Evolutionary conservation across 2,888 invertebrate species (phyloP).

Genomic region (Cephus pulcher): DNA sequence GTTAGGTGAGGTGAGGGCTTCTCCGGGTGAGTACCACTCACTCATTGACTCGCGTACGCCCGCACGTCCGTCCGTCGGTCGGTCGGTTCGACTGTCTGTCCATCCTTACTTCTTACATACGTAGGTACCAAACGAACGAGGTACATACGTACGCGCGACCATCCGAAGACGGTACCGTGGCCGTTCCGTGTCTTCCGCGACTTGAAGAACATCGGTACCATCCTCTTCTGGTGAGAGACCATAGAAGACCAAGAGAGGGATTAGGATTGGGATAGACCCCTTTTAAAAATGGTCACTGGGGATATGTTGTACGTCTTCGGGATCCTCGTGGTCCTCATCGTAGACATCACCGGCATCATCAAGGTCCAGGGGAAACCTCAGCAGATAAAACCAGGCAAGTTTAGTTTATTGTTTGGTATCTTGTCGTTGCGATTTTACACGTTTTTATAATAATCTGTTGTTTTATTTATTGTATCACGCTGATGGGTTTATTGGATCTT

Average conservation of each 20-base stretch:
- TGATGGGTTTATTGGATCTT: neutral
- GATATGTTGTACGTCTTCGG: neutral
- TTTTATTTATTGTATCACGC: neutral
- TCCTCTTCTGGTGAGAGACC: conserved; percentile 2
- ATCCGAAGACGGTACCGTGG: conserved; percentile 12
- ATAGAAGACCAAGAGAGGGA: conserved; percentile 5
- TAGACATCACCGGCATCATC: conserved; percentile 29
- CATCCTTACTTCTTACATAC: conserved; percentile 1
- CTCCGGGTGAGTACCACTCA: conserved; percentile 54
- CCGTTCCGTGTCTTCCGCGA: conserved; percentile 6
- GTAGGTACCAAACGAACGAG: conserved; percentile 10
- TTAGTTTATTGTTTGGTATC: conserved; percentile 7
- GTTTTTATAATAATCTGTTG: neutral
- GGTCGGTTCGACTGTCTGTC: conserved; percentile 18
- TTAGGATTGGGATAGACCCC: neutral
- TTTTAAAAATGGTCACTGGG: neutral
- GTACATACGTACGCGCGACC: neutral
- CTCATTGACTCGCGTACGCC: conserved; percentile 57
- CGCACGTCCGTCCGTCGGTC: conserved; percentile 48
- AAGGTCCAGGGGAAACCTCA: conserved; percentile 41
- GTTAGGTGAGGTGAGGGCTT: conserved; percentile 52
- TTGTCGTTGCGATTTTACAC: conserved; percentile 1
- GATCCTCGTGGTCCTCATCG: conserved; percentile 20
- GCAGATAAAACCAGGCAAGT: conserved; percentile 50
- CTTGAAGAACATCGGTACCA: neutral